These are phyloP conservation scores for Caenorhabditis drosophilae DNA, from an alignment of 2,888 invertebrate species.

Conservation along the genomic window DNA sequence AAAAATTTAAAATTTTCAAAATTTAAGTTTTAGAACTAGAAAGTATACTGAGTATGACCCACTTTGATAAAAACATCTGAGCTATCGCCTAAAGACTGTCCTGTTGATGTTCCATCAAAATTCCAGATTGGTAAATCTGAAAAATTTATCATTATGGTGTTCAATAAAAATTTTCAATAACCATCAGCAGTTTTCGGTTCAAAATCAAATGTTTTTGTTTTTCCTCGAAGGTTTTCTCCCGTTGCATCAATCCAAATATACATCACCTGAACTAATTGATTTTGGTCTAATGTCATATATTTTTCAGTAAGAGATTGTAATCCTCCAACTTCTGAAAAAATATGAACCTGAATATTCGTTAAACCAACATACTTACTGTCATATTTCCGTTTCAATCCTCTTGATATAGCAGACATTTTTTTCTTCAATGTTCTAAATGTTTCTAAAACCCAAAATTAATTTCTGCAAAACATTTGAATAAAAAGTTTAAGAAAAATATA, in stretches of 20 bases:
- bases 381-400: constrained; percentile 35
- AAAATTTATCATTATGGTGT: constrained; percentile 1
- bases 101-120: constrained; percentile 71
- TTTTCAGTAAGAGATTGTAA: constrained; percentile 17
- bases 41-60: too few species aligned
- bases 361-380: constrained; percentile 33
- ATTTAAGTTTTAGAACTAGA: too few species aligned
- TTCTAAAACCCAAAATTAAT: too few species aligned
- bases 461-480: too few species aligned
- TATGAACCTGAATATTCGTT: neutral
- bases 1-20: too few species aligned
- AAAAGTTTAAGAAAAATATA: too few species aligned
- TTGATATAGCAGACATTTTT: too few species aligned
- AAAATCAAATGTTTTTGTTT: constrained; percentile 84
- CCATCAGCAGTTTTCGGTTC: constrained; percentile 77
- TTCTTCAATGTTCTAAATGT: too few species aligned
- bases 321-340: constrained; percentile 37
- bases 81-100: constrained; percentile 70
- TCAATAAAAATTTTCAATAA: constrained; percentile 15
- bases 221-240: constrained; percentile 84
- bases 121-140: constrained; percentile 71
- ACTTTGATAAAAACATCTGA: constrained; percentile 81
- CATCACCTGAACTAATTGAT: constrained; percentile 74
- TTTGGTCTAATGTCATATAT: constrained; percentile 46
- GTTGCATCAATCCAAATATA: constrained; percentile 94